Evolutionary conservation across 2,888 invertebrate genomes (phyloP).

Genomic region (Chironomus tentans): DNA sequence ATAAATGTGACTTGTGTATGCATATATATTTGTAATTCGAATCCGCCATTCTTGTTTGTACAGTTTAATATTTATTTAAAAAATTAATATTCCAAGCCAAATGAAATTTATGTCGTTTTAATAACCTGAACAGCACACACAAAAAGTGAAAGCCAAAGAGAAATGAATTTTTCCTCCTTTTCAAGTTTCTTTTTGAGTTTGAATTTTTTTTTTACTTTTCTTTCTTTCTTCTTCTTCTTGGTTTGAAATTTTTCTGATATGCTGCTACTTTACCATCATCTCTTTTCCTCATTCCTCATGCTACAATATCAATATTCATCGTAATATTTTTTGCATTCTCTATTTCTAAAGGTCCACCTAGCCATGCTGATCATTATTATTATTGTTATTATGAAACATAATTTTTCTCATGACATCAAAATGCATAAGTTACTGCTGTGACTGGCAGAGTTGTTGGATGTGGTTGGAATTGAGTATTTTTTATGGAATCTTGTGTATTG

Average conservation of each 20-base stretch:
- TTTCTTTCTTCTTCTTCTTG: not conserved
- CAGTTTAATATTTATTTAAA: constrained; percentile 22
- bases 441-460: too few relatives aligned
- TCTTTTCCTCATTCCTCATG: too few relatives aligned
- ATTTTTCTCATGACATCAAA: too few relatives aligned
- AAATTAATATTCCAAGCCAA: constrained; percentile 21
- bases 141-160: constrained; percentile 21
- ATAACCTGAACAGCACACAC: constrained; percentile 9
- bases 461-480: too few relatives aligned
- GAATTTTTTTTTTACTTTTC: not conserved
- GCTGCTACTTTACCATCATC: too few relatives aligned
- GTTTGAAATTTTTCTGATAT: not conserved
- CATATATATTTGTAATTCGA: not conserved
- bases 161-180: constrained; percentile 15
- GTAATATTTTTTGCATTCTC: not conserved
- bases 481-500: too few relatives aligned
- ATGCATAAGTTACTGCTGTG: too few relatives aligned
- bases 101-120: constrained; percentile 25
- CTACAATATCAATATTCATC: not conserved
- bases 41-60: constrained; percentile 15
- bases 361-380: too few relatives aligned
- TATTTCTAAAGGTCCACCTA: too few relatives aligned
- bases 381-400: too few relatives aligned
- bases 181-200: not conserved
- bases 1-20: not conserved